Percentiles rank a stretch among this genome's conserved stretches.
Evolutionary conservation across 2,888 invertebrate genomes (phyloP).

Genomic region (Biston stratarius): DNA sequence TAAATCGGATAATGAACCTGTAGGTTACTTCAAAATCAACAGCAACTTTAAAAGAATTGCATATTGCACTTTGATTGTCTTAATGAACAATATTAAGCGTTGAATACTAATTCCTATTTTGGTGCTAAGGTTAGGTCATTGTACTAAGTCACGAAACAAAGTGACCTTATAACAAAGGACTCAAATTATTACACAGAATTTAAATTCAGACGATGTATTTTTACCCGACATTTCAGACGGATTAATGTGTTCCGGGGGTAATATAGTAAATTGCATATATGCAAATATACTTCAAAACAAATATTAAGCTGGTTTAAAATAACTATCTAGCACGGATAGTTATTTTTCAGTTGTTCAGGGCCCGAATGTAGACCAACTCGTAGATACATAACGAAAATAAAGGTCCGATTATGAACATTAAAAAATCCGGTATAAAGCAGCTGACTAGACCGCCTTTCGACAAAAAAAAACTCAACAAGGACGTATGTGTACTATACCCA

Average conservation of each 20-base stretch:
- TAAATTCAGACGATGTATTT: not conserved
- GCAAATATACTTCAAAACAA: no score
- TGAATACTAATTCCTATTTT: slow-evolving; percentile 34
- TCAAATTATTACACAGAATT: not conserved
- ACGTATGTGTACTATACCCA: slow-evolving; percentile 41
- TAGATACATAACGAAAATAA: no score
- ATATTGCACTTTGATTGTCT: no score
- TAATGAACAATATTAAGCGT: not conserved
- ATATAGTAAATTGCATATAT: no score
- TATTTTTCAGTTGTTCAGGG: no score
- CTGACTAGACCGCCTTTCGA: slow-evolving; percentile 33
- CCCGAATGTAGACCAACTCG: no score
- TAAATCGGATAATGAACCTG: not conserved
- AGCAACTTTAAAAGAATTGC: not conserved
- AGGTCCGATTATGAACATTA: slow-evolving; percentile 7
- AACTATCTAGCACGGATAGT: no score
- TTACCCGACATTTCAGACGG: not conserved
- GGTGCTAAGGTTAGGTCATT: slow-evolving; percentile 37
- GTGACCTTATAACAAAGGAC: slow-evolving; percentile 6
- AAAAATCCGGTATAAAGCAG: slow-evolving; percentile 26
- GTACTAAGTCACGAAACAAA: slow-evolving; percentile 27
- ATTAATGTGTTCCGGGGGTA: no score
- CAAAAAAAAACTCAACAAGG: slow-evolving; percentile 45
- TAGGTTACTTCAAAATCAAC: not conserved
- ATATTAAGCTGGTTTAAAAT: no score